phyloP scores from a whole-genome alignment of 2,797 vertebrate genomes.

The Sylvia borin region DNA sequence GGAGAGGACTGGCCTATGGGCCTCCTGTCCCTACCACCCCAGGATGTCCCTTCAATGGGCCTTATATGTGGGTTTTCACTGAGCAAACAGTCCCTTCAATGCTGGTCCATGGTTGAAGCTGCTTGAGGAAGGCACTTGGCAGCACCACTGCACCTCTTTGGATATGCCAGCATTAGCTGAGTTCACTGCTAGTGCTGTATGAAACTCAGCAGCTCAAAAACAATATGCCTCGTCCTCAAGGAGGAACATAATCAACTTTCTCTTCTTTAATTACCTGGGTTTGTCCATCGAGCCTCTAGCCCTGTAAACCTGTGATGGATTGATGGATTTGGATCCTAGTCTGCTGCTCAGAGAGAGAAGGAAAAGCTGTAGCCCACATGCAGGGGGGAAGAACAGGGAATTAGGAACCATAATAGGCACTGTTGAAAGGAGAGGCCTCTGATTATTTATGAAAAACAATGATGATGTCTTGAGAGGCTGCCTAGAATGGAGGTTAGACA shows the following conservation, averaged over 20 bases:
- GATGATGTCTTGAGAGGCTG: neutral
- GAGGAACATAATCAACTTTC: neutral
- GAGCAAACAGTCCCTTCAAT: neutral
- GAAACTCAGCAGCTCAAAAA: neutral
- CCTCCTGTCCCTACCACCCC: neutral
- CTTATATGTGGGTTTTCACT: neutral
- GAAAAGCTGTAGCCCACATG: neutral
- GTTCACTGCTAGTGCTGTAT: neutral
- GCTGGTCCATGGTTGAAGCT: neutral
- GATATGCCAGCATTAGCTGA: rapidly evolving
- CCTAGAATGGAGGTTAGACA: neutral
- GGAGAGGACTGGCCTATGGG: neutral
- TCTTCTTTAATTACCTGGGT: neutral
- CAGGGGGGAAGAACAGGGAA: neutral
- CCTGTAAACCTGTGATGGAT: neutral
- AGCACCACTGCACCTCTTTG: neutral
- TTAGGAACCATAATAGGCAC: neutral
- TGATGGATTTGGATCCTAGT: neutral
- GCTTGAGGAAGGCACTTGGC: neutral
- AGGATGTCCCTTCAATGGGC: neutral
- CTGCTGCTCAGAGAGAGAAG: neutral
- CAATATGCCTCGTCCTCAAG: neutral
- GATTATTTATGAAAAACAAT: neutral
- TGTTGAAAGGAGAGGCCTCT: neutral
- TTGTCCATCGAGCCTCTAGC: neutral